Conservation (phyloP, 2,888 invertebrate species). For the Iselma pallidipennis region DNA sequence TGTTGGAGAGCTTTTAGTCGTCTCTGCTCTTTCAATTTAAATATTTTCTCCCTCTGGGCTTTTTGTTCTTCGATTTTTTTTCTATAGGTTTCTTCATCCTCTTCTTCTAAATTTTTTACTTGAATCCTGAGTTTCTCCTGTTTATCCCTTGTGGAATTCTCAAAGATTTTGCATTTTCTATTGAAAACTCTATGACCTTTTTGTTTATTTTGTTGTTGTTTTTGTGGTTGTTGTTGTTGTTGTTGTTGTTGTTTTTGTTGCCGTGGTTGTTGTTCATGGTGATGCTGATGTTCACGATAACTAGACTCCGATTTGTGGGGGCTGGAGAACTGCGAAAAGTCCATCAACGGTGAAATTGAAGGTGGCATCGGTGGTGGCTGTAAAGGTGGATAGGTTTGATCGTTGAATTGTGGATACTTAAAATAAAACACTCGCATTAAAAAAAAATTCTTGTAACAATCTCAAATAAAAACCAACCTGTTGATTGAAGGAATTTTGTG, state of each 20-base stretch:
- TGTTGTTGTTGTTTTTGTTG: too few relatives aligned
- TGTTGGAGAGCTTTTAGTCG: conserved; percentile 5
- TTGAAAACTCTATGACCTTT: too few relatives aligned
- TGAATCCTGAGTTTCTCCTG: not conserved
- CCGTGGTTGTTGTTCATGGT: not conserved
- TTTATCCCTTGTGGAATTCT: too few relatives aligned
- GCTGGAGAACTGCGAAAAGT: too few relatives aligned
- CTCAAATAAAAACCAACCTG: not conserved
- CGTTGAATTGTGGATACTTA: too few relatives aligned
- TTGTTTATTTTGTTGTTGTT: not conserved
- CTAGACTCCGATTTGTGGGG: too few relatives aligned
- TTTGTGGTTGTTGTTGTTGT: not conserved
- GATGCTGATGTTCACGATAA: not conserved
- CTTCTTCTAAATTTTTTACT: conserved; percentile 5
- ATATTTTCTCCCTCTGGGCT: conserved; percentile 20
- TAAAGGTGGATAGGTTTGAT: too few relatives aligned
- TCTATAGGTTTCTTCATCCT: conserved; percentile 28
- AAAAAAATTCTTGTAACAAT: too few relatives aligned
- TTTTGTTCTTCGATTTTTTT: conserved; percentile 28
- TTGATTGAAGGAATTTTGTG: not conserved
- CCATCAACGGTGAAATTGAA: not conserved
- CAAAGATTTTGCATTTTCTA: too few relatives aligned
- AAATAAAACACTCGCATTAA: too few relatives aligned
- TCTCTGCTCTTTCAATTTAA: conserved; percentile 26
- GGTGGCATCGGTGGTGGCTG: not conserved